A percentile compares a stretch with the other conserved stretches of the same genome.
Conservation (phyloP, 2,113 vertebrate species). For the Tonatia bakeri region DNA sequence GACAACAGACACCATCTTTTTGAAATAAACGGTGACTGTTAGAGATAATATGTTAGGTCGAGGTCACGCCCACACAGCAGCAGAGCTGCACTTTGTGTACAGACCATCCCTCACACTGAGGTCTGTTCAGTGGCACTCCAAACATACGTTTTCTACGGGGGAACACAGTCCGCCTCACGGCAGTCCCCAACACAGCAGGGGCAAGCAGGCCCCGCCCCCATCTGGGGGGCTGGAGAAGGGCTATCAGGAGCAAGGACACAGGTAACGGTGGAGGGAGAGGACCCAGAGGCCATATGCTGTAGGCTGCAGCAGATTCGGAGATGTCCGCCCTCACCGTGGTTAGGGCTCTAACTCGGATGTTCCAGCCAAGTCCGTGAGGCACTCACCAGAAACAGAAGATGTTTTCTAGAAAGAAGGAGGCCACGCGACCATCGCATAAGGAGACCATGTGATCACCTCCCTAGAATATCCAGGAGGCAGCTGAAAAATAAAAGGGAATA, state of each 20-base stretch:
- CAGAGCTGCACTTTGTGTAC: neutral
- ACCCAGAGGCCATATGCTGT: fast-evolving
- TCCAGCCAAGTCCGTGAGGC: neutral
- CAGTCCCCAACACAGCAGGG: neutral
- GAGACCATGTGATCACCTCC: neutral
- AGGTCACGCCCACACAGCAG: neutral
- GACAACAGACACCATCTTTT: neutral
- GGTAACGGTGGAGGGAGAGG: fast-evolving
- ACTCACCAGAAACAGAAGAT: neutral
- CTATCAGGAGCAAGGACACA: fast-evolving
- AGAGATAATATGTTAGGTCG: neutral
- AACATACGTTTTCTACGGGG: neutral
- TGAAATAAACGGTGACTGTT: neutral
- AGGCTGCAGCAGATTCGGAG: neutral
- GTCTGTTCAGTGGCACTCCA: neutral
- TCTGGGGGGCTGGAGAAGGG: fast-evolving
- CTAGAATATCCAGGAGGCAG: neutral
- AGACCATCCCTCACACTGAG: neutral
- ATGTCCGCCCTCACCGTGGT: fast-evolving
- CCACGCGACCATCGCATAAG: neutral
- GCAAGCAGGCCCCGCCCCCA: neutral
- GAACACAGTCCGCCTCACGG: neutral
- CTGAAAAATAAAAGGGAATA: neutral
- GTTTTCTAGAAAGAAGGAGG: neutral
- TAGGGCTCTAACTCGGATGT: neutral